These are phyloP conservation scores for Danio aesculapii DNA, from an alignment of 2,797 vertebrate genomes.

Conservation along the genomic window DNA sequence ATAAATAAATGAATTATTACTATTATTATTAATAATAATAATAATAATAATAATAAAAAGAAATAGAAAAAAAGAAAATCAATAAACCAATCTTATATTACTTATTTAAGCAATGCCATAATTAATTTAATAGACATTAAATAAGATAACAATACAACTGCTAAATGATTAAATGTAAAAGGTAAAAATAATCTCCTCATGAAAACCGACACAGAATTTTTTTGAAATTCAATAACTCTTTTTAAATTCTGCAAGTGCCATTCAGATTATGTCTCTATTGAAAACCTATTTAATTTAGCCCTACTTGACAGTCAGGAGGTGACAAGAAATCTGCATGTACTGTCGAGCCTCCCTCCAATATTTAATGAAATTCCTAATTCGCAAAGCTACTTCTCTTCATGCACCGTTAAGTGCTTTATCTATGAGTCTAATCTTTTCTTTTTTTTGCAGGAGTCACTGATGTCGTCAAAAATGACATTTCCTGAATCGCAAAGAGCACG, in stretches of 20 bases:
- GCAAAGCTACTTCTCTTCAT: slow-evolving; percentile 44
- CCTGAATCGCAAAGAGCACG: slow-evolving; percentile 20
- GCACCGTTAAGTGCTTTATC: slow-evolving; percentile 51
- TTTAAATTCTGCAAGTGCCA: slow-evolving; percentile 40
- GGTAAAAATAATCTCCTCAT: neutral
- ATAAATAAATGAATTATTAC: too few species aligned
- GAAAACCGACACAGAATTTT: slow-evolving; percentile 6
- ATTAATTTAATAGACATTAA: too few species aligned
- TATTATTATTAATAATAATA: too few species aligned
- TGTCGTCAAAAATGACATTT: slow-evolving; percentile 35
- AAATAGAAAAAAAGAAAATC: too few species aligned
- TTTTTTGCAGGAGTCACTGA: slow-evolving; percentile 35
- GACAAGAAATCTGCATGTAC: slow-evolving; percentile 48
- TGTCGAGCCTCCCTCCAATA: slow-evolving; percentile 42
- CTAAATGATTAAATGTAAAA: too few species aligned
- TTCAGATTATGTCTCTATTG: slow-evolving; percentile 47
- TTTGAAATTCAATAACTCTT: slow-evolving; percentile 49
- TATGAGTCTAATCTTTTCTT: slow-evolving; percentile 29
- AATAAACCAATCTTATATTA: too few species aligned
- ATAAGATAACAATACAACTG: too few species aligned
- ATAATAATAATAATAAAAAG: too few species aligned
- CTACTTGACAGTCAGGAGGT: slow-evolving; percentile 49
- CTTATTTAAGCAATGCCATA: too few species aligned
- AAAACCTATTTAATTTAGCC: slow-evolving; percentile 52
- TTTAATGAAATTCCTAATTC: slow-evolving; percentile 49